Base-by-base conservation (phyloP, 2,888 invertebrate species). In the Tiliacea citrago region DNA sequence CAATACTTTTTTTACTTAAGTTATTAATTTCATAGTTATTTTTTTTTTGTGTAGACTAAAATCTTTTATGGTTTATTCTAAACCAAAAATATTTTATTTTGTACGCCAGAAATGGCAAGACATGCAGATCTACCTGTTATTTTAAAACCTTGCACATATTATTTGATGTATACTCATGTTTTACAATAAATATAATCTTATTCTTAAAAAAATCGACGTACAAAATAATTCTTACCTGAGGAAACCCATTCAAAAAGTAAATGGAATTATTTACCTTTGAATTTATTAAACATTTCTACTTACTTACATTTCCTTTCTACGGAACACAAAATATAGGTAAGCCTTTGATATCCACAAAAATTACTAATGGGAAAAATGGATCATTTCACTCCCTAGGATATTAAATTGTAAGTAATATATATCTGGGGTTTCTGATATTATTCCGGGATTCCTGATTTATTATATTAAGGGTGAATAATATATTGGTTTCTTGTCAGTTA, bases 391-490 rank as follows among this genome's bases (percentile, higher is more conserved):
- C 55, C 10, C 55, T 58, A 57, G 0, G 62, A 57, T 79, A 76
- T 76, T 61, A 75, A 61, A 80, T 77, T 80, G 57, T 80, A 35
- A 80, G 80, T 45, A 67, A 76, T 45, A 35, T 63, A 63, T 72
- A 80, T 80, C 24, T 63, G 47, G 57, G 77, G n/a, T 51, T 58
- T 58, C 29, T n/a, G 45, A 53, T 71, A 58, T 47, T 47, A 77
- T 73, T 39, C 24, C 57, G 18, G n/a, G 80, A 73, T 80, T 39
- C 7, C 29, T 63, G 73, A 77, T 80, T 80, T 80, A 80, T 80
- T 53, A 73, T 63, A 63, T 47, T 63, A 73, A 47, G 8, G 21
- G 51, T 47, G 51, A 58, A 80, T 79, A 63, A 57, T 53, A 39
- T 63, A 63, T 80, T 58, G 58, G 51, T 35, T 79, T 73, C 55